A percentile compares a stretch with the other conserved stretches of the same genome.
These are phyloP conservation scores for Chrysolina americana DNA, from an alignment of 2,888 invertebrate genomes.

Conservation along the genomic window DNA sequence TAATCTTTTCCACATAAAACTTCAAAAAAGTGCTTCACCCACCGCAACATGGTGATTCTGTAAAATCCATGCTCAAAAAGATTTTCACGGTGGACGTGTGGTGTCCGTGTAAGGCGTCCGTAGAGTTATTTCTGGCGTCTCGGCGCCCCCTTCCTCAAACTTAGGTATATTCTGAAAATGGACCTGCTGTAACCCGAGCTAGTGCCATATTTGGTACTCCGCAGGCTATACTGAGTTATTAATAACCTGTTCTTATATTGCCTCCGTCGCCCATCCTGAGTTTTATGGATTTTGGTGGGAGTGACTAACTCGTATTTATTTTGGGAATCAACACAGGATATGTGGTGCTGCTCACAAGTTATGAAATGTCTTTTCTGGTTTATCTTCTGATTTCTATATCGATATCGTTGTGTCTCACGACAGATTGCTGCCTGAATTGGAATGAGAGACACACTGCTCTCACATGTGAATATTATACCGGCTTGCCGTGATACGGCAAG, in stretches of 20 bases:
- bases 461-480: too few relatives aligned
- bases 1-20: neutral
- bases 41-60: constrained; percentile 19
- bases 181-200: constrained; percentile 79
- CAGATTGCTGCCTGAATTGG: too few relatives aligned
- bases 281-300: constrained; percentile 50
- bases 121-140: constrained; percentile 66
- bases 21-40: constrained; percentile 26
- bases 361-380: constrained; percentile 24
- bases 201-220: constrained; percentile 78
- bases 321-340: constrained; percentile 19
- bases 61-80: constrained; percentile 46
- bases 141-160: constrained; percentile 66
- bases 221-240: constrained; percentile 64
- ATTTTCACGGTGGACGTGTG: constrained; percentile 49
- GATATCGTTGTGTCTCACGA: neutral
- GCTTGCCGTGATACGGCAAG: too few relatives aligned
- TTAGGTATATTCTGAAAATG: constrained; percentile 76
- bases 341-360: neutral
- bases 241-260: constrained; percentile 69
- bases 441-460: too few relatives aligned
- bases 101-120: constrained; percentile 66
- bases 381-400: constrained; percentile 8
- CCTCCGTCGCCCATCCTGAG: constrained; percentile 46
- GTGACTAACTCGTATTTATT: constrained; percentile 42